Evolutionary conservation across 2,888 invertebrate genomes (phyloP).

Genomic region (Sicus ferrugineus): DNA sequence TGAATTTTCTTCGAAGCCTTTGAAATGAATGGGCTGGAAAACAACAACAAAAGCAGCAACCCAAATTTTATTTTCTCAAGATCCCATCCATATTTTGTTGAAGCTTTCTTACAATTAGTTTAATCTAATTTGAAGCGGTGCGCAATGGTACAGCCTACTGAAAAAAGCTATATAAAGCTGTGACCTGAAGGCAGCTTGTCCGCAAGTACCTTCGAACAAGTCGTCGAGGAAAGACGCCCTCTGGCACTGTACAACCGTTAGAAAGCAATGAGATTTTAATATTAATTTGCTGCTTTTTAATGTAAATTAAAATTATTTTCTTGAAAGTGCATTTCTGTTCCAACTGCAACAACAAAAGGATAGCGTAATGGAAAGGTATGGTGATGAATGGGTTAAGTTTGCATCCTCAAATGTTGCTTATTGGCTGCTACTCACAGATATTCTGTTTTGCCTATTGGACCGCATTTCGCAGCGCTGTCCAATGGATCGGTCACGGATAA

Average conservation of each 20-base stretch:
- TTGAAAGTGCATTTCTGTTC: not conserved
- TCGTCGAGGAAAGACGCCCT: constrained; percentile 56
- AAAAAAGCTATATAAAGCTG: constrained; percentile 53
- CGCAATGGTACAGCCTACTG: not conserved
- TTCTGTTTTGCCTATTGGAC: constrained; percentile 54
- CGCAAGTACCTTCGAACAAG: constrained; percentile 55
- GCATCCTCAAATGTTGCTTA: too few species aligned
- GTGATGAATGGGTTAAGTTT: too few species aligned
- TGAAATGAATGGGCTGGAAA: constrained; percentile 48
- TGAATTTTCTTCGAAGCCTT: constrained; percentile 49
- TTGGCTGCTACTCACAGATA: too few species aligned
- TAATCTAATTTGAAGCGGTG: constrained; percentile 51
- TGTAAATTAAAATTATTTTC: constrained; percentile 48
- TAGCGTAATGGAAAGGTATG: constrained; percentile 56
- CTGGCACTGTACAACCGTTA: constrained; percentile 47
- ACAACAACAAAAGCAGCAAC: constrained; percentile 13
- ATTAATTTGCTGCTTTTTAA: constrained; percentile 54
- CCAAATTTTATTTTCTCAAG: constrained; percentile 10
- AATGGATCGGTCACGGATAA: constrained; percentile 87
- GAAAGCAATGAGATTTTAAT: constrained; percentile 52
- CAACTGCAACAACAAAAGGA: constrained; percentile 38
- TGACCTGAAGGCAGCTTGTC: constrained; percentile 34
- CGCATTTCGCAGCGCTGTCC: constrained; percentile 62
- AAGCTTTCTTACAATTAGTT: constrained; percentile 26
- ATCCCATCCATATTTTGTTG: not conserved